A percentile compares a stretch with the other conserved stretches of the same genome.
Conservation (phyloP, 2,797 vertebrate genomes). For the Onychomys arenicola region DNA sequence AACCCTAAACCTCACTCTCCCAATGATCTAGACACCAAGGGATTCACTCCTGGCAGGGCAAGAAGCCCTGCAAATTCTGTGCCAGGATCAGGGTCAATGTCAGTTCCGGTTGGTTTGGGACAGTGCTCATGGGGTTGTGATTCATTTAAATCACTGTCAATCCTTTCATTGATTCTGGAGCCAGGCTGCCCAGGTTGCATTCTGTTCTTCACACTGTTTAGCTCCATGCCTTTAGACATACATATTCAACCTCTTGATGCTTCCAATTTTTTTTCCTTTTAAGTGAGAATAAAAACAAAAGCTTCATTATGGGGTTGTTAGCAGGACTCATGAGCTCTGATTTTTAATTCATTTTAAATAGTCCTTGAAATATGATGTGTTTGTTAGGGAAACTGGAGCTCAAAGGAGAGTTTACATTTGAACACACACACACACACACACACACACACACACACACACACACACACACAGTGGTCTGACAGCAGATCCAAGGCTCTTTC, state of each 20-base stretch:
- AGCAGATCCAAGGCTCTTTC: not conserved
- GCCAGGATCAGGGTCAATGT: not conserved
- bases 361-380: not conserved
- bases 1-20: not conserved
- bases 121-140: not conserved
- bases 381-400: not conserved
- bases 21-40: not conserved
- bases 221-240: not conserved
- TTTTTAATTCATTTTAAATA: constrained; percentile 1
- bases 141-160: not conserved
- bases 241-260: not conserved
- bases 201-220: not conserved
- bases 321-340: not conserved
- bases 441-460: no score
- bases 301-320: not conserved
- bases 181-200: not conserved
- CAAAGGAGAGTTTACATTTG: not conserved
- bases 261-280: not conserved
- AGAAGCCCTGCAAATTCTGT: not conserved
- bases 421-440: not conserved
- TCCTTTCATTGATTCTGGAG: not conserved
- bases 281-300: not conserved
- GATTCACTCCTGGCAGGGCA: not conserved
- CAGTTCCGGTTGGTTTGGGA: not conserved
- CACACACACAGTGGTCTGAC: not conserved